Evolutionary conservation across 2,888 invertebrate genomes (phyloP).

Genomic region (Drosophila lacicola): DNA sequence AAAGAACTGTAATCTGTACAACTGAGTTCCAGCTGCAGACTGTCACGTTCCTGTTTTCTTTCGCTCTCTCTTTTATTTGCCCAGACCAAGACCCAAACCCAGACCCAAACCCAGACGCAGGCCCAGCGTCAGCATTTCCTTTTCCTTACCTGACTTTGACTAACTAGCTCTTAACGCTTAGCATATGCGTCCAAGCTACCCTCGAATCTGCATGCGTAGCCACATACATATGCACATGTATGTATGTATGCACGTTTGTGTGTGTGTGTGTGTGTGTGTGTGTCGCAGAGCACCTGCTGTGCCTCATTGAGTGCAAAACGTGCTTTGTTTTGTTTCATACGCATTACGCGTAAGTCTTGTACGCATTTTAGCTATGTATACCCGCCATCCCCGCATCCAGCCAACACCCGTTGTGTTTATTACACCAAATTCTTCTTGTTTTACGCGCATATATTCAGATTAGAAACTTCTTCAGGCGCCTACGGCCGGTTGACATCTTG

Average conservation of each 20-base stretch:
- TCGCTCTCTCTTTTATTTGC: conserved; percentile 41
- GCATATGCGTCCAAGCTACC: conserved; percentile 23
- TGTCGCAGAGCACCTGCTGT: conserved; percentile 57
- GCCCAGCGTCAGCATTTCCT: conserved; percentile 8
- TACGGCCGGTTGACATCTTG: conserved; percentile 52
- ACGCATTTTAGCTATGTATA: conserved; percentile 35
- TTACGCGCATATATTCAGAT: conserved; percentile 49
- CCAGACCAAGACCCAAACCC: conserved; percentile 4
- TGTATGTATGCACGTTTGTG: neutral
- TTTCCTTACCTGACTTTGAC: conserved; percentile 55
- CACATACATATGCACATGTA: neutral
- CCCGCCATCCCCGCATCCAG: conserved; percentile 9
- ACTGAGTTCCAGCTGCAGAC: conserved; percentile 29
- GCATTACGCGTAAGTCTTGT: conserved; percentile 63
- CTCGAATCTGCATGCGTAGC: neutral
- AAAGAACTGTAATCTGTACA: conserved; percentile 7
- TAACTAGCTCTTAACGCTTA: conserved; percentile 67
- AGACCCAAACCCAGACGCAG: neutral
- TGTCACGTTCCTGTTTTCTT: conserved; percentile 54
- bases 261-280: conserved; percentile 7
- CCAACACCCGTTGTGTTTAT: conserved; percentile 45
- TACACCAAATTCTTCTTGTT: conserved; percentile 45
- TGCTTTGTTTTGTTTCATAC: conserved; percentile 67
- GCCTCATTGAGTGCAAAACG: conserved; percentile 67
- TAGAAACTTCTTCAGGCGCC: conserved; percentile 56